A percentile compares a stretch with the other conserved stretches of the same genome.
phyloP scores from a whole-genome alignment of 2,888 invertebrate species.

The Pyralis farinalis region DNA sequence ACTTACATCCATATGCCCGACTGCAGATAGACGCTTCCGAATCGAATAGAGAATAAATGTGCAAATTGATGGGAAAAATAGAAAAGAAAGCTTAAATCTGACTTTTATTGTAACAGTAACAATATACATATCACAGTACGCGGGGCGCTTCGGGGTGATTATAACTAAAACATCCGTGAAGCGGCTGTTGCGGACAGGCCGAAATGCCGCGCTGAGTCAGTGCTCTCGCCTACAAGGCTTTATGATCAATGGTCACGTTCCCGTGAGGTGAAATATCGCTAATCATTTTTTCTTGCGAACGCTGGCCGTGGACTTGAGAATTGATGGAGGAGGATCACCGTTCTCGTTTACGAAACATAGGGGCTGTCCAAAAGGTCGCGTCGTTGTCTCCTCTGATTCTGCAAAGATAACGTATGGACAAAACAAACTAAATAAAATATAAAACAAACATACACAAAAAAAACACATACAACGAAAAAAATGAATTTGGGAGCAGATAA shows the following conservation, averaged over 20 bases:
- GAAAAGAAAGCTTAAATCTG: constrained; percentile 54
- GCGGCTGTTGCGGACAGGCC: constrained; percentile 50
- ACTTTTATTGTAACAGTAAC: constrained; percentile 79
- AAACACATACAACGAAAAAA: constrained; percentile 15
- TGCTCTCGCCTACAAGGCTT: constrained; percentile 52
- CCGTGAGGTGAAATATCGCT: constrained; percentile 37
- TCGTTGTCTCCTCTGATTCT: constrained; percentile 81
- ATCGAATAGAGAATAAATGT: constrained; percentile 40
- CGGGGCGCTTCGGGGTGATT: constrained; percentile 77
- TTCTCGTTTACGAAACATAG: constrained; percentile 84
- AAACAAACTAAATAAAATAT: constrained; percentile 60
- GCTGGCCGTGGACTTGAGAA: constrained; percentile 75
- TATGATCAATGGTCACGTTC: constrained; percentile 44
- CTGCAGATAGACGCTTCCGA: constrained; percentile 46
- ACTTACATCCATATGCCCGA: constrained; percentile 63
- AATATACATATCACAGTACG: constrained; percentile 80
- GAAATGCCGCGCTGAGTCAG: constrained; percentile 53
- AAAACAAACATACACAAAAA: constrained; percentile 28
- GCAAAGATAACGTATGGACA: constrained; percentile 64
- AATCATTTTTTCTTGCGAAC: constrained; percentile 77
- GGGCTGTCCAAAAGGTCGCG: constrained; percentile 90
- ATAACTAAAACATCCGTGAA: constrained; percentile 50
- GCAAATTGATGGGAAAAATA: constrained; percentile 52
- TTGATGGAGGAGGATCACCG: constrained; percentile 75
- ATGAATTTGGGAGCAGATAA: constrained; percentile 21